Evolutionary conservation across 1,140 invertebrate genomes (phyloP).

Genomic region (Eulimnadia texana): DNA sequence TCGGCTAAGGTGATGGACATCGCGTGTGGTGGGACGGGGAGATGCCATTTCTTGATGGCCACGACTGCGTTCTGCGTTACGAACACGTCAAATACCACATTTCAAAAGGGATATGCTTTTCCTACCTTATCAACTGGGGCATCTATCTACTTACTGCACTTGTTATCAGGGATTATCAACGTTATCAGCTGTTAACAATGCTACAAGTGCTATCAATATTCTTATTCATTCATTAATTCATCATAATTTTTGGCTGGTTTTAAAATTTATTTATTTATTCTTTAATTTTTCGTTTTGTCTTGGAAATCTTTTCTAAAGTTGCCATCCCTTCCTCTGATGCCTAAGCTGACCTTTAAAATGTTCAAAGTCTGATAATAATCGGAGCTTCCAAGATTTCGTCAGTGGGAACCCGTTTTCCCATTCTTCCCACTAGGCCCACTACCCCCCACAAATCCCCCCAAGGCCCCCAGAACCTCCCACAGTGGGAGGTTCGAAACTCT

Average conservation of each 20-base stretch:
- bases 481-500: too few species aligned
- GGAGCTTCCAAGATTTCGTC: too few species aligned
- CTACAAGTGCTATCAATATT: too few species aligned
- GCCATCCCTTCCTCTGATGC: neutral
- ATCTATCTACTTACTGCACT: neutral
- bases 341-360: neutral
- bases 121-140: neutral
- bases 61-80: neutral
- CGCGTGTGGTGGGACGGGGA: neutral
- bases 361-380: neutral
- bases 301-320: neutral
- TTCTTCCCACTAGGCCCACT: too few species aligned
- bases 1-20: neutral
- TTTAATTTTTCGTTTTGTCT: neutral
- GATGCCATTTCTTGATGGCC: neutral
- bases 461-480: too few species aligned
- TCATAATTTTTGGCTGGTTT: neutral
- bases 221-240: neutral
- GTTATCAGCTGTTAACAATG: too few species aligned
- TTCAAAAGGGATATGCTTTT: neutral
- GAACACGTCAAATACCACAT: neutral
- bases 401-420: too few species aligned
- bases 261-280: neutral
- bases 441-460: too few species aligned
- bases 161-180: too few species aligned